phyloP scores from a whole-genome alignment of 2,888 invertebrate species.

The Agrotis segetum region DNA sequence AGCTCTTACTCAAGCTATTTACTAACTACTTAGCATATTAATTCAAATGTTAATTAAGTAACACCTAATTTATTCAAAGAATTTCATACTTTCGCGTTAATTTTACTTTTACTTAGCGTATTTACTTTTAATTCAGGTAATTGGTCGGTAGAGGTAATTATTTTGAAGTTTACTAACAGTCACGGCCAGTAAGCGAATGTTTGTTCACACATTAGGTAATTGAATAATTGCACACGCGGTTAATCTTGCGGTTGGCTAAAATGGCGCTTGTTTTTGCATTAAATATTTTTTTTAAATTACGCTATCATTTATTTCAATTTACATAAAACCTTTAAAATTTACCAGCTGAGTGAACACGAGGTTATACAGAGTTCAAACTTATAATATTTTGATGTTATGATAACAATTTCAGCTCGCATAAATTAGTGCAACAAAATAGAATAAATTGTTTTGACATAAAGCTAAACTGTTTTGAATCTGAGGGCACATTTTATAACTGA shows the following conservation, averaged over 20 bases:
- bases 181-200: constrained; percentile 72
- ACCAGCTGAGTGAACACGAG: no score
- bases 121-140: constrained; percentile 59
- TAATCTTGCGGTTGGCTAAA: constrained; percentile 50
- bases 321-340: no score
- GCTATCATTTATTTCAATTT: neutral
- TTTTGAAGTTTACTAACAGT: constrained; percentile 65
- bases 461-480: no score
- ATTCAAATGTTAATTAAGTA: constrained; percentile 53
- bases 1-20: constrained; percentile 36
- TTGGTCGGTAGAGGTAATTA: constrained; percentile 62
- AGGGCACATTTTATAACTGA: no score
- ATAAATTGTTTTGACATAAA: no score
- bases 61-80: constrained; percentile 44
- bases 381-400: no score
- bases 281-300: neutral
- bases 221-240: constrained; percentile 65
- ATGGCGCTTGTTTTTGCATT: constrained; percentile 38
- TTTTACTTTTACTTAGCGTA: constrained; percentile 71
- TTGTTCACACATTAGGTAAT: constrained; percentile 76
- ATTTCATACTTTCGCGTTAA: constrained; percentile 69
- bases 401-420: no score
- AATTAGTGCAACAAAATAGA: no score
- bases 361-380: no score
- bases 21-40: constrained; percentile 31